These are phyloP conservation scores for Lysandra coridon DNA, from an alignment of 2,888 invertebrate genomes.

Conservation along the genomic window DNA sequence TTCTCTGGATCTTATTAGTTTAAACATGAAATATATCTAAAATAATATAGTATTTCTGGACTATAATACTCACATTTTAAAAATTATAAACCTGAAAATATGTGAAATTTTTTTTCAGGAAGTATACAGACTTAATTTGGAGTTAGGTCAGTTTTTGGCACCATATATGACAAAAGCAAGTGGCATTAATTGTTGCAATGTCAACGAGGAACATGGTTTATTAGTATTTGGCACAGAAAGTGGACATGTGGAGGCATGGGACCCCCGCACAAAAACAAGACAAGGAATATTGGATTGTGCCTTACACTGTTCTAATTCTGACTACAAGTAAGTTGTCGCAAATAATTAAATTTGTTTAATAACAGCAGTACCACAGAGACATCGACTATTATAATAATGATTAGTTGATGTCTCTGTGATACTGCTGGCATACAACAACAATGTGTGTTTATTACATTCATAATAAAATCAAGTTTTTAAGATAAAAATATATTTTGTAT, in stretches of 20 bases:
- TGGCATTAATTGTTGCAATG: slow-evolving; percentile 89
- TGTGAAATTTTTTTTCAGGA: slow-evolving; percentile 81
- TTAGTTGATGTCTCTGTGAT: no score
- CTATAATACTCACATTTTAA: not conserved
- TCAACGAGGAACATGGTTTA: slow-evolving; percentile 94
- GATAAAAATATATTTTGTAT: no score
- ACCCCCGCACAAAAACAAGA: slow-evolving; percentile 89
- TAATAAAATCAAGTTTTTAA: no score
- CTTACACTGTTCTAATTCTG: slow-evolving; percentile 77
- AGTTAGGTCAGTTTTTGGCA: slow-evolving; percentile 95
- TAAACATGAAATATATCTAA: no score
- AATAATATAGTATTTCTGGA: no score
- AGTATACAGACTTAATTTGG: slow-evolving; percentile 96
- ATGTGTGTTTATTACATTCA: no score
- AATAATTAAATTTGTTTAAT: not conserved
- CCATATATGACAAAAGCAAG: slow-evolving; percentile 88
- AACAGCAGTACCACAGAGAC: no score
- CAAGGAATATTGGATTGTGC: slow-evolving; percentile 94
- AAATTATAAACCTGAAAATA: not conserved
- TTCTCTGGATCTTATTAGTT: no score
- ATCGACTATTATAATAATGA: no score
- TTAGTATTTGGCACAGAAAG: slow-evolving; percentile 92
- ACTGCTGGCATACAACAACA: no score
- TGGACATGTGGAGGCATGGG: slow-evolving; percentile 98
- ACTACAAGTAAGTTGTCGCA: slow-evolving; percentile 60